Evolutionary conservation across 2,888 invertebrate genomes (phyloP).

Genomic region (Anthophora plumipes): DNA sequence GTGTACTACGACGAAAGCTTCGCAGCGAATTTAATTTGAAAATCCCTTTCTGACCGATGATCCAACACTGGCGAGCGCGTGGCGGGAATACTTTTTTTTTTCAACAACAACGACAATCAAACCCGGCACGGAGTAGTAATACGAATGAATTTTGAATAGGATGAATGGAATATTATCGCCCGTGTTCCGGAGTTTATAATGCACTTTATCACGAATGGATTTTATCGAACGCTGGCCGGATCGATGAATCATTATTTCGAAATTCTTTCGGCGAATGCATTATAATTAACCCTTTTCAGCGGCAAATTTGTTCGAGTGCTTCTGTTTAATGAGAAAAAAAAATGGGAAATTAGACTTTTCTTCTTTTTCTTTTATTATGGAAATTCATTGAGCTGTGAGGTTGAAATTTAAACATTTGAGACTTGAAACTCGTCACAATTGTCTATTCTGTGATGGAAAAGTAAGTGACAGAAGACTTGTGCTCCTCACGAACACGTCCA

Average conservation of each 20-base stretch:
- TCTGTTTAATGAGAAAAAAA: neutral
- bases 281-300: conserved; percentile 39
- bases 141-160: conserved; percentile 62
- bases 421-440: too few species aligned
- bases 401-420: neutral
- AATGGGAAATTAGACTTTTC: neutral
- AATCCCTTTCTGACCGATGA: conserved; percentile 42
- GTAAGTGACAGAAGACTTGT: too few species aligned
- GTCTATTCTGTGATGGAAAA: too few species aligned
- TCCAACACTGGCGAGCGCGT: conserved; percentile 1
- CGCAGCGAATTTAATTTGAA: conserved; percentile 57
- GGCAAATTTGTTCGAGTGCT: neutral
- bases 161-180: conserved; percentile 65
- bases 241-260: conserved; percentile 54
- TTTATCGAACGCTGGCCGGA: conserved; percentile 47
- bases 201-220: conserved; percentile 65
- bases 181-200: conserved; percentile 65
- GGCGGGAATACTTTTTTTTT: conserved; percentile 50
- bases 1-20: conserved; percentile 49
- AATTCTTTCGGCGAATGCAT: conserved; percentile 40
- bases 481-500: too few species aligned
- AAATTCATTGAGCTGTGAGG: neutral
- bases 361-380: neutral
- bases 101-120: conserved; percentile 42
- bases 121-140: conserved; percentile 41